Evolutionary conservation across 2,113 vertebrate genomes (phyloP), one percentile per base, ranked within the genome.

Genomic region (Muntiacus reevesi): DNA sequence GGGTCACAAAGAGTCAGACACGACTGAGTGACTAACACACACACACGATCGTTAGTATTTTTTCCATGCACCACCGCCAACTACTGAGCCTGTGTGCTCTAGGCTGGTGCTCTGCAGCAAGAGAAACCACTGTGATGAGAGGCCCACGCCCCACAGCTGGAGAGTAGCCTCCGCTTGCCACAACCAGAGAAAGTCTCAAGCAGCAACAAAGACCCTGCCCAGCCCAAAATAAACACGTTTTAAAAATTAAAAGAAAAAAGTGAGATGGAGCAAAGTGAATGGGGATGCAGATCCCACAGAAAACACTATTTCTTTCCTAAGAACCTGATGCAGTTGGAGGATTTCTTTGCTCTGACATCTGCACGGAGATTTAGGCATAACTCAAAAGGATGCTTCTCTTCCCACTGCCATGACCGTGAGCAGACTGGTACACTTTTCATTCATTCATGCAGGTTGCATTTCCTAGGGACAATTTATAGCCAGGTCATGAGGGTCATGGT

Each of bases 331-430:
- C 30, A 27, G 0, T 0, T 10, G 62, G 50, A 50, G 36, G 28
- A 4, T 28, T 28, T 84, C 83, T 85, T 52, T 55, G n/a, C 79
- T 74, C 27, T 9, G 43, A 33, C 1, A 8, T 19, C 87, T 45
- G 55, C 36, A 12, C 6, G 82, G 74, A 87, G 94, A 71, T 0
- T 3, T 3, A 43, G 25, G 0, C 0, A 11, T 28, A 27, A 1
- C 6, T 78, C 12, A 36, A 36, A 19, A 0, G 45, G 12, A 59
- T 23, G 60, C 6, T 81, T 45, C 60, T 40, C 45, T 3, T 87
- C 33, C 25, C 5, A 21, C 17, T 2, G 1, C 45, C 16, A 2
- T 0, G 23, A 30, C 78, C 21, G 23, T 6, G 40, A 45, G 81
- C 55, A 36, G 81, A 87, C 2, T 1, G 28, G 19, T 0, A 13